A percentile compares a stretch with the other conserved stretches of the same genome.
phyloP scores from a whole-genome alignment of 2,797 vertebrate genomes.

The Rallus crepitans region DNA sequence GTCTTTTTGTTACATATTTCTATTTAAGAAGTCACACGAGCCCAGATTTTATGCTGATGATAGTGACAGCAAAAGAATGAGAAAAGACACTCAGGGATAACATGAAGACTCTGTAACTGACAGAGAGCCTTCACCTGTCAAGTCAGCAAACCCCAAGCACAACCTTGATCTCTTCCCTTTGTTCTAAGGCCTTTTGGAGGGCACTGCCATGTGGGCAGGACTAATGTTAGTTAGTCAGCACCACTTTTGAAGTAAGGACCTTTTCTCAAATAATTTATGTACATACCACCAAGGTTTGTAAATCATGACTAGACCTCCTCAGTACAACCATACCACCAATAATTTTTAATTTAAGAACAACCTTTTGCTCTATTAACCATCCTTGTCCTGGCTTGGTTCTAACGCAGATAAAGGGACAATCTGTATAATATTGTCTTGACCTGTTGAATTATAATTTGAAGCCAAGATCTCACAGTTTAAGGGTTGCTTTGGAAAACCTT shows the following conservation, averaged over 20 bases:
- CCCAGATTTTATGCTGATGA: rapidly evolving
- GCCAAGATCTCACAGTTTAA: background rate
- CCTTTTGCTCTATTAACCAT: background rate
- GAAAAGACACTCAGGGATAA: background rate
- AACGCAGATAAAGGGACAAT: rapidly evolving
- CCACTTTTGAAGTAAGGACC: background rate
- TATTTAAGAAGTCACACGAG: background rate
- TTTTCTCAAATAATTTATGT: background rate
- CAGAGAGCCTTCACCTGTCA: background rate
- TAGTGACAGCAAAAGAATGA: background rate
- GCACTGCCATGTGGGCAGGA: background rate
- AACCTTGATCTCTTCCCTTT: background rate
- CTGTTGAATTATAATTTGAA: background rate
- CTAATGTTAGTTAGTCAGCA: background rate
- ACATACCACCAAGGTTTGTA: background rate
- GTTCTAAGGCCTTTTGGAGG: background rate
- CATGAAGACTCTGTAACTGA: background rate
- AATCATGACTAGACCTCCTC: background rate
- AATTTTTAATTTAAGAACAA: background rate
- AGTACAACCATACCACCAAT: background rate
- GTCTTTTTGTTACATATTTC: background rate
- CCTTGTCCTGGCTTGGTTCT: background rate
- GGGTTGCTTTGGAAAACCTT: background rate
- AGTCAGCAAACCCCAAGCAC: background rate
- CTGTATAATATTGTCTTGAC: background rate